Evolutionary conservation across 2,888 invertebrate genomes (phyloP), one percentile per base, ranked within the genome.

Genomic region (Catocala fraxini): DNA sequence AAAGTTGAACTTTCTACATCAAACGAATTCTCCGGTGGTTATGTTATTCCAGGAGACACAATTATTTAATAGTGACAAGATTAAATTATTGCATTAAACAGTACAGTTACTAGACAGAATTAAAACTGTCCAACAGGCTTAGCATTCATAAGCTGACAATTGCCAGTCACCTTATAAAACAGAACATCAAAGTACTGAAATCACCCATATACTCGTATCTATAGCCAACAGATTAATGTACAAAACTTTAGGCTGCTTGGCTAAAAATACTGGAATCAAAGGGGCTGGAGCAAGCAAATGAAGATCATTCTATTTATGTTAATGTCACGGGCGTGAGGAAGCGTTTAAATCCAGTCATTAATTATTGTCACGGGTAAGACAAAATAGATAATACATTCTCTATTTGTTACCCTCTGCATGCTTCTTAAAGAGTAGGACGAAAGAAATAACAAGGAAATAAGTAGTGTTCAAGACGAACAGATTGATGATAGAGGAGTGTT

Each of bases 301-400:
- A 88, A 91, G 92, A 93, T 91, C 89, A 91, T 90, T 93, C 93
- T 94, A 94, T 94, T 94, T 94, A 92, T 87, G 92, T 92, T 93
- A 90, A 94, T 93, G 93, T 94, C 94, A 93, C 93, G 93, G 93
- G 92, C 94, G 94, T 93, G 93, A 94, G 94, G 94, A 94, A 94
- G 93, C 94, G 92, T 93, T 94, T 93, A 94, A 94, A 92, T 93
- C 94, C 93, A 91, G 85, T 89, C 93, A 94, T 94, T 93, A 93
- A 93, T 94, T 94, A 94, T 93, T 94, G 94, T 94, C 94, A 94
- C 86, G 83, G 85, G 86, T 88, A 89, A 91, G 91, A 92, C 92
- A 91, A 93, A 94, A 93, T 94, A 93, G 93, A 92, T 94, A 93
- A 93, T 92, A 90, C 88, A 84, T 92, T 89, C 88, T 87, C 88